These are phyloP conservation scores for Ophion slaviceki DNA, from an alignment of 2,888 invertebrate genomes.

Conservation along the genomic window DNA sequence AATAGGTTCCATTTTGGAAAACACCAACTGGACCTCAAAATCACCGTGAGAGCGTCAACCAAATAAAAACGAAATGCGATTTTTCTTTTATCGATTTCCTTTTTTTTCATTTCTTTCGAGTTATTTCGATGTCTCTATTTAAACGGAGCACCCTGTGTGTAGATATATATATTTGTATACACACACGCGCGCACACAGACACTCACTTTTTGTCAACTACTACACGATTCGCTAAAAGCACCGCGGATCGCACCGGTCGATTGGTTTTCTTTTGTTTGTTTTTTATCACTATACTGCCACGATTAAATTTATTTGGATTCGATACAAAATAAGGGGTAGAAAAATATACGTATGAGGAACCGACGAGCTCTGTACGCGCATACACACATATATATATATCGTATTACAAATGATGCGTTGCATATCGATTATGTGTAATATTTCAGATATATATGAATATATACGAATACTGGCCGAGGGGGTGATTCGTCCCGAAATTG, in stretches of 20 bases:
- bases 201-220: conserved; percentile 31
- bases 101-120: neutral
- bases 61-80: too few species aligned
- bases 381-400: conserved; percentile 17
- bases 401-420: conserved; percentile 5
- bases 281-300: conserved; percentile 50
- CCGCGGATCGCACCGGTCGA: conserved; percentile 67
- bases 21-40: too few species aligned
- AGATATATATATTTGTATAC: too few species aligned
- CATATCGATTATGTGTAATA: conserved; percentile 9
- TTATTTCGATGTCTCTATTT: too few species aligned
- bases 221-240: conserved; percentile 59
- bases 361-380: conserved; percentile 49
- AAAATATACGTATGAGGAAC: conserved; percentile 68
- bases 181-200: too few species aligned
- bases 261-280: conserved; percentile 25
- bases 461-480: neutral
- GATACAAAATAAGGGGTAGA: conserved; percentile 68
- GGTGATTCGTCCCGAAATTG: neutral
- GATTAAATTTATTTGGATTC: conserved; percentile 59
- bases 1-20: too few species aligned
- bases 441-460: neutral
- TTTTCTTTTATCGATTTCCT: neutral
- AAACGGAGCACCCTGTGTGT: too few species aligned
- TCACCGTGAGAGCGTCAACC: too few species aligned